These are phyloP conservation scores for Brachystomella parvula DNA, from an alignment of 1,140 invertebrate genomes.

Conservation along the genomic window DNA sequence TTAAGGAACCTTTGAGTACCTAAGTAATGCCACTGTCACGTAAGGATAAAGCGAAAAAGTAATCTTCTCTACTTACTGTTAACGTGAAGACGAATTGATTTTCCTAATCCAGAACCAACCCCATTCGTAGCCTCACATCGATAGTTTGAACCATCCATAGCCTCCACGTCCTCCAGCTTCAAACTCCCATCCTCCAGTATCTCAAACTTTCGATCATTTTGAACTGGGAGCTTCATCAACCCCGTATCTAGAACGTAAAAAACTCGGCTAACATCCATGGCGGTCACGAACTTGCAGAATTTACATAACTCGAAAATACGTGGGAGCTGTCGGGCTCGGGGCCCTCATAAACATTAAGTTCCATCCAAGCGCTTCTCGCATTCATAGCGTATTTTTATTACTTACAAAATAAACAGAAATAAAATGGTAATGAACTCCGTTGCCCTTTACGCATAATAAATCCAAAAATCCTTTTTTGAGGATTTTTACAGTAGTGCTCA, in stretches of 20 bases:
- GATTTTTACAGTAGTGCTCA: too few species aligned
- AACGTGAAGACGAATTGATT: constrained; percentile 26
- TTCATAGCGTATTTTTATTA: too few species aligned
- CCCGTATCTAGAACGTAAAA: constrained; percentile 11
- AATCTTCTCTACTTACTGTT: constrained; percentile 24
- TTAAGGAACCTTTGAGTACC: background rate
- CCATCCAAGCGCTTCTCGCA: too few species aligned
- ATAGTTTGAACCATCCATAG: constrained; percentile 40
- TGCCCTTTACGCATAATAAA: too few species aligned
- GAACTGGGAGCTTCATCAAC: constrained; percentile 16
- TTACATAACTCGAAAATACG: too few species aligned
- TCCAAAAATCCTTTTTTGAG: too few species aligned
- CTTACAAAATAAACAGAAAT: too few species aligned
- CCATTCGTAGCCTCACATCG: constrained; percentile 50
- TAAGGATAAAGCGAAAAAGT: background rate
- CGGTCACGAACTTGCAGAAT: too few species aligned
- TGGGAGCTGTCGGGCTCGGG: too few species aligned
- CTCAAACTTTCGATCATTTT: constrained; percentile 23
- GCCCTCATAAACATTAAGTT: too few species aligned
- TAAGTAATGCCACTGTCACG: background rate
- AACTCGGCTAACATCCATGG: too few species aligned
- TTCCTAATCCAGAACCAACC: constrained; percentile 44
- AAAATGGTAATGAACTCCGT: too few species aligned
- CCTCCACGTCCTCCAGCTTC: constrained; percentile 19
- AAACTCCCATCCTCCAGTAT: constrained; percentile 23